Percentiles rank a stretch among this genome's conserved stretches.
Conservation (phyloP, 2,888 invertebrate species). For the Tupiocoris notatus region DNA sequence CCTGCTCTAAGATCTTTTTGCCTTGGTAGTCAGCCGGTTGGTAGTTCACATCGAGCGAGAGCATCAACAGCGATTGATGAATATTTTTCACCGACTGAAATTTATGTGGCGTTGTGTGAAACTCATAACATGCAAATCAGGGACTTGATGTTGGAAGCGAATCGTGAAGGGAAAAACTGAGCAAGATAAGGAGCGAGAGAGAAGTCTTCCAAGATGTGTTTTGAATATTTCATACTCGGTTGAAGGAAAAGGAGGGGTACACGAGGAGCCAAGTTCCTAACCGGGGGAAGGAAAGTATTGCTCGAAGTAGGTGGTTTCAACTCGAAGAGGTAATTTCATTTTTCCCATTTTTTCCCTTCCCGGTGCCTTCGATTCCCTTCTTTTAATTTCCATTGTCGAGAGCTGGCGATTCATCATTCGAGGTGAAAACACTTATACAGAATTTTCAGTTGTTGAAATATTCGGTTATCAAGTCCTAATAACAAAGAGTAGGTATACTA, state of each 20-base stretch:
- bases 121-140: constrained; percentile 43
- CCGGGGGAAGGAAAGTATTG: neutral
- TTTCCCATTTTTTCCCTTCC: neutral
- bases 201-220: constrained; percentile 33
- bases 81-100: constrained; percentile 10
- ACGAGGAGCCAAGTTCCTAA: neutral
- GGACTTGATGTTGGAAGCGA: constrained; percentile 4
- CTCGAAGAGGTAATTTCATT: constrained; percentile 5
- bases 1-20: no score
- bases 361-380: neutral
- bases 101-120: constrained; percentile 39
- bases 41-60: constrained; percentile 5
- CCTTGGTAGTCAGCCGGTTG: no score
- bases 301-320: neutral
- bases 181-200: neutral
- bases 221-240: constrained; percentile 39
- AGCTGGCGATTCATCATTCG: neutral
- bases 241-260: constrained; percentile 9
- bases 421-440: no score
- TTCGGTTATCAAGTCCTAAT: no score
- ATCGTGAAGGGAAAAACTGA: neutral
- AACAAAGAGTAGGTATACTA: no score
- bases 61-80: constrained; percentile 35
- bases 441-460: no score
- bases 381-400: neutral